These are phyloP conservation scores for Anomalospiza imberbis DNA, from an alignment of 2,797 vertebrate species.

Conservation along the genomic window DNA sequence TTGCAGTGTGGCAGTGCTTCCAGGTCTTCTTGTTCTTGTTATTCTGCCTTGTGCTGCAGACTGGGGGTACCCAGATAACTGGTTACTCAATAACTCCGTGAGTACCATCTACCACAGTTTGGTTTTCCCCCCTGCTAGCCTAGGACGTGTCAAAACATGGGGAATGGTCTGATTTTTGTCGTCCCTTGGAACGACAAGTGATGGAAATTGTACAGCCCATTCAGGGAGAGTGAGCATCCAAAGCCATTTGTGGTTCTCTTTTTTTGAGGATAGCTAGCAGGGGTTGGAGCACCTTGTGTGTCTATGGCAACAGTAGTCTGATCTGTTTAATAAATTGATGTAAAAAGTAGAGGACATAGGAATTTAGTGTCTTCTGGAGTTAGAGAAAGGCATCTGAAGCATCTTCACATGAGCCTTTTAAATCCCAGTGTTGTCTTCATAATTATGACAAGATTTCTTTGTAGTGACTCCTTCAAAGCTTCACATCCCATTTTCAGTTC, in stretches of 20 bases:
- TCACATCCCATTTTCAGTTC: background rate
- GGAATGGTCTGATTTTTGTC: background rate
- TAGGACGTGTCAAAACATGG: background rate
- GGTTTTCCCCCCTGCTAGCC: rapidly evolving
- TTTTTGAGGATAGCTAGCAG: background rate
- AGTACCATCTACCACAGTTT: background rate
- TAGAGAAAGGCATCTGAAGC: background rate
- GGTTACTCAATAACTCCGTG: background rate
- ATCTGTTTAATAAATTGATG: background rate
- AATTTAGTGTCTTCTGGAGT: background rate
- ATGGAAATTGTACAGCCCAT: background rate
- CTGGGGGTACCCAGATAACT: background rate
- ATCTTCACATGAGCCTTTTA: background rate
- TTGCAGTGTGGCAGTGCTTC: background rate
- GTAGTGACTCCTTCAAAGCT: background rate
- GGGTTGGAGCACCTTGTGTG: background rate
- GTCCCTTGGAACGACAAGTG: rapidly evolving
- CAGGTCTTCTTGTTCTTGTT: background rate
- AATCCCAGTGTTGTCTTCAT: background rate
- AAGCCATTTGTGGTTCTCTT: background rate
- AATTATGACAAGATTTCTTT: background rate
- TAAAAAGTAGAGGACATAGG: background rate
- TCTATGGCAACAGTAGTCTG: background rate
- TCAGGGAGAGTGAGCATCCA: background rate
- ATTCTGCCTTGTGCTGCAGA: background rate